A percentile compares a stretch with the other conserved stretches of the same genome.
Evolutionary conservation across 2,113 vertebrate genomes (phyloP).

Genomic region (Aleadryas rufinucha): DNA sequence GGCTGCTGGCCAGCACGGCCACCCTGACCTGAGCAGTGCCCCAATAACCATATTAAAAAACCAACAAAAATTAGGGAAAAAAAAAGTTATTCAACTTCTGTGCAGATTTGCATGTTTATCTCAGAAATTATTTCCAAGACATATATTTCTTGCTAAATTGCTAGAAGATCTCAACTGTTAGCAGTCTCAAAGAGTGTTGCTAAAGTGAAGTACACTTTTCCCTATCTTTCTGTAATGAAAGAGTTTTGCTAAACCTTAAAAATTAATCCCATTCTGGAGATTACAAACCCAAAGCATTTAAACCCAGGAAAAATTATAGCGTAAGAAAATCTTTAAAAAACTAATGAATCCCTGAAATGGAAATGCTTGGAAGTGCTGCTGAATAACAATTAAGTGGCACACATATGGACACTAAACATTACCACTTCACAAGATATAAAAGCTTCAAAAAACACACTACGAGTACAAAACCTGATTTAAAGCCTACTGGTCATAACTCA

Average conservation of each 20-base stretch:
- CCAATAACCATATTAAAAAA: rapidly evolving
- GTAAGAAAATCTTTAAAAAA: background rate
- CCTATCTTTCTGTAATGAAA: background rate
- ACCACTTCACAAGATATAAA: background rate
- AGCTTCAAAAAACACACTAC: background rate
- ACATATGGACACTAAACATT: background rate
- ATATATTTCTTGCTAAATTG: background rate
- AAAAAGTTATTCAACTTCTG: background rate
- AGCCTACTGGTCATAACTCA: background rate
- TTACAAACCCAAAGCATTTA: background rate
- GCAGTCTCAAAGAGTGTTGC: background rate
- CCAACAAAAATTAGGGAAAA: background rate
- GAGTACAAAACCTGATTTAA: background rate
- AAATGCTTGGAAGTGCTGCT: background rate
- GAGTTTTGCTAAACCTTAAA: background rate
- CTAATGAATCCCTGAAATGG: background rate
- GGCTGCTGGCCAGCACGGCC: background rate
- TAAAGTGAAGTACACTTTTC: background rate
- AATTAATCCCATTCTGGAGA: background rate
- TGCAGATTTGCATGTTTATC: background rate
- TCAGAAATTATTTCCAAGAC: background rate
- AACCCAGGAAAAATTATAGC: background rate
- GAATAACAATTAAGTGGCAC: background rate
- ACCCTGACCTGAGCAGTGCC: background rate
- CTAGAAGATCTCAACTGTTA: background rate